Base-by-base conservation (phyloP, 2,113 vertebrate genomes). In the Lonchura striata region DNA sequence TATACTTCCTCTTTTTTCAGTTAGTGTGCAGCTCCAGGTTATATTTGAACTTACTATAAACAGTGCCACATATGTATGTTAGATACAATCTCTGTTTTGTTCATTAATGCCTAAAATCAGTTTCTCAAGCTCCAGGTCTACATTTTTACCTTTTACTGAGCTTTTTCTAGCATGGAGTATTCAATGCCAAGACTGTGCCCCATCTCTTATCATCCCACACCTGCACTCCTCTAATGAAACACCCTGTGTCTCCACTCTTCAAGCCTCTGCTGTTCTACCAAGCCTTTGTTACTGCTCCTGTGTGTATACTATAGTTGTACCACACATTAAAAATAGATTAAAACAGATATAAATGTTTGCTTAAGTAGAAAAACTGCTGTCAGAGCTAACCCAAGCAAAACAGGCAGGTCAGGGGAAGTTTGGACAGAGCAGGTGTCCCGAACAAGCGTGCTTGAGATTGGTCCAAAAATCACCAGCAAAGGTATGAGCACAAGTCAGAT, bases 11-110 rank as follows among this genome's bases (percentile, higher is more conserved):
- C 33, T 77, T 63, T 74, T 75, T 85, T 77, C 70, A 68, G 3
- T 0, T 63, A 18, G 18, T 66, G 42, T 63, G 10, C 18, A 92
- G 54, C 21, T 85, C 20, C 30, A 69, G 12, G 10, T 61, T 61
- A 56, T 19, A 57, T 42, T 25, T 88, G 30, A 82, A 78, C 59
- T 78, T 74, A 56, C 33, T 25, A 52, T 13, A 74, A 69, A 80
- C 0, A 0, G 12, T 65, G 59, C 37, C 16, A 64, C 2, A 7
- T 46, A 47, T 0, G 0, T 47, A 50, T 56, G 30, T 78, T 60
- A 72, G 23, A 69, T 39, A 39, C 13, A 65, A 42, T 31, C 24
- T 84, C 35, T 30, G 5, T 21, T 91, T 16, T 39, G 60, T 88
- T 66, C 37, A 8, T n/a, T 59, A 68, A 64, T 2, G 5, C 9